Percentiles rank a stretch among this genome's conserved stretches.
These are phyloP conservation scores for Rhodeus uyekii DNA, from an alignment of 2,797 vertebrate genomes.

Conservation along the genomic window DNA sequence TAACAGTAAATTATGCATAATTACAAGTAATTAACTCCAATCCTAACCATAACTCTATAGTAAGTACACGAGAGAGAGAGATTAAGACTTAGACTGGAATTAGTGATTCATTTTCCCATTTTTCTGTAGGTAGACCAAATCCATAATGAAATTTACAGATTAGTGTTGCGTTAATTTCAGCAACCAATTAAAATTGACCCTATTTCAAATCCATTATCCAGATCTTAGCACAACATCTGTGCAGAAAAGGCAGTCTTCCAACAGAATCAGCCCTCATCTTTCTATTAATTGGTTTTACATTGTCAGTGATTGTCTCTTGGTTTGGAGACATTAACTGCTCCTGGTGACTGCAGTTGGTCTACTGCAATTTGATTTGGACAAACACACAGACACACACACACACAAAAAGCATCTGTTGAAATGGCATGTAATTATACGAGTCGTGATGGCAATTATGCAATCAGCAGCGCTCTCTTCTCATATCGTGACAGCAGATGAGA, in stretches of 20 bases:
- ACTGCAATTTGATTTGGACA: conserved; percentile 24
- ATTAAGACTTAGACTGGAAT: not conserved
- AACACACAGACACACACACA: not conserved
- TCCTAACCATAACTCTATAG: no score
- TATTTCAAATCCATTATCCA: not conserved
- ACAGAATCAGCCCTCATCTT: not conserved
- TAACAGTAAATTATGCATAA: not conserved
- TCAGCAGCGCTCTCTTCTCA: conserved; percentile 65
- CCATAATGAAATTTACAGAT: not conserved
- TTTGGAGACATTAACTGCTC: not conserved
- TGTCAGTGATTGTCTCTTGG: not conserved
- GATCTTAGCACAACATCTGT: not conserved
- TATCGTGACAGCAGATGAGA: conserved; percentile 74
- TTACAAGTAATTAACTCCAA: no score
- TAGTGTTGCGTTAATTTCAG: not conserved
- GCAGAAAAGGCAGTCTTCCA: not conserved
- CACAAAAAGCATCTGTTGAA: conserved; percentile 43
- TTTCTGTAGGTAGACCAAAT: no score
- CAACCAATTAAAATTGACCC: not conserved
- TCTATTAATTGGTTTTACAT: not conserved
- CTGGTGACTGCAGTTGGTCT: not conserved
- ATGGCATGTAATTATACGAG: conserved; percentile 42
- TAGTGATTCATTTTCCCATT: not conserved
- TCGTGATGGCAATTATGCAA: conserved; percentile 52
- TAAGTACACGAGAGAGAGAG: no score